Conservation (phyloP, 2,797 vertebrate genomes). For the Diplodus sargus region DNA sequence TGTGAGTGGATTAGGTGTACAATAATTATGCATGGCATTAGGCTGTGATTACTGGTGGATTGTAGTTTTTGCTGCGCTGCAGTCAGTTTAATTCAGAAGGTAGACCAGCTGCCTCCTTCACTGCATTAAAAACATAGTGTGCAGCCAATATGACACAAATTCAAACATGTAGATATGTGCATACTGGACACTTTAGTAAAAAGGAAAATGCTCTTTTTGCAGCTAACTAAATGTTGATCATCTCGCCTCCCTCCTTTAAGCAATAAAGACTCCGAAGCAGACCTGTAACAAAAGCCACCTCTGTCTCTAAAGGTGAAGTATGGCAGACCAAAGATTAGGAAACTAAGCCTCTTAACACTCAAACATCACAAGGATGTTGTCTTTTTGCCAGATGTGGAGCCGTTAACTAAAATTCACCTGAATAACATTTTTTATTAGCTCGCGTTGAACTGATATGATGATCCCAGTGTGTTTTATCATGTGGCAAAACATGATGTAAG, state of each 20-base stretch:
- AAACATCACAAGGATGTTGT: background rate
- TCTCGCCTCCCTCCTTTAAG: background rate
- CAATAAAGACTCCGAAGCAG: background rate
- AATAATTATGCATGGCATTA: constrained; percentile 81
- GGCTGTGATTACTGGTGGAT: constrained; percentile 74
- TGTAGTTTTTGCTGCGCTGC: constrained; percentile 57
- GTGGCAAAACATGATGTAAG: constrained; percentile 30
- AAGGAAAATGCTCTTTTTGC: constrained; percentile 1
- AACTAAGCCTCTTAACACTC: background rate
- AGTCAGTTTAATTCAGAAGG: constrained; percentile 30
- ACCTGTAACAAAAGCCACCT: background rate
- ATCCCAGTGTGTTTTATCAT: background rate
- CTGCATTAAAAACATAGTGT: background rate
- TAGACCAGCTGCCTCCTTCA: constrained; percentile 25
- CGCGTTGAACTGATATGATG: background rate
- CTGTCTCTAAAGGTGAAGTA: constrained; percentile 13
- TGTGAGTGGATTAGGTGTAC: constrained; percentile 81
- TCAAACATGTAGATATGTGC: background rate
- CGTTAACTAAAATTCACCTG: background rate
- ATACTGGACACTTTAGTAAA: background rate
- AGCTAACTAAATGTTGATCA: background rate
- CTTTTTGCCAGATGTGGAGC: background rate
- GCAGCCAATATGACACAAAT: background rate
- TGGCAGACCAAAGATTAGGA: background rate
- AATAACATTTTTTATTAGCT: background rate